Conservation (phyloP, 2,888 invertebrate genomes). For the Blastobasis lacticolella region DNA sequence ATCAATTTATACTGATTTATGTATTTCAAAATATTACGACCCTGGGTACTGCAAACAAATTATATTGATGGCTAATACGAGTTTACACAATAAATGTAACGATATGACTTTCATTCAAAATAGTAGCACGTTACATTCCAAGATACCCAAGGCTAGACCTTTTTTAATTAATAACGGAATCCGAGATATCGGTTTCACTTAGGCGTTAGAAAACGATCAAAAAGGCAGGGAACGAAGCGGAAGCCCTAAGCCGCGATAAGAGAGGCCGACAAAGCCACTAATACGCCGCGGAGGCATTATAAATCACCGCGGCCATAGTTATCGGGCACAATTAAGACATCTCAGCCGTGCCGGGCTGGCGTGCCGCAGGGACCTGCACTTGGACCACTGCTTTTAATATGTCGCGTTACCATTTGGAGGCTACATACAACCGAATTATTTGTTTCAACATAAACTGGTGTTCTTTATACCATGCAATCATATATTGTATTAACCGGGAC, state of each 20-base stretch:
- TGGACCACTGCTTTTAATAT: conserved; percentile 22
- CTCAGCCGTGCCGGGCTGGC: conserved; percentile 14
- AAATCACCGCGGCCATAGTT: conserved; percentile 58
- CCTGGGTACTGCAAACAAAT: no score
- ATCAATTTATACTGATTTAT: no score
- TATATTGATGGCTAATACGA: no score
- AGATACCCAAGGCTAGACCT: no score
- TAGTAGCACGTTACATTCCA: no score
- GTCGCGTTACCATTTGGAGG: conserved; percentile 13
- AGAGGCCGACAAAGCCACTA: conserved; percentile 64
- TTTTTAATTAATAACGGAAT: background rate
- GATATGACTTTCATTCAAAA: no score
- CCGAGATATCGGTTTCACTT: no score
- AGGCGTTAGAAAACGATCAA: conserved; percentile 9
- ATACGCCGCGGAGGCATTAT: conserved; percentile 57
- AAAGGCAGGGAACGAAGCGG: conserved; percentile 41
- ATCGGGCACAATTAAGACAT: conserved; percentile 68
- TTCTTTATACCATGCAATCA: no score
- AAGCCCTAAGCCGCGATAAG: conserved; percentile 56
- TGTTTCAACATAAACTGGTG: no score
- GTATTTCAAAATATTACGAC: no score
- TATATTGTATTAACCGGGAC: no score
- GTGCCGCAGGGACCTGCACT: conserved; percentile 14
- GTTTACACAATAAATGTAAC: no score
- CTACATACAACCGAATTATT: background rate